Percentiles rank a stretch among this genome's conserved stretches.
These are phyloP conservation scores for Cinara cedri DNA, from an alignment of 2,888 invertebrate species.

Conservation along the genomic window DNA sequence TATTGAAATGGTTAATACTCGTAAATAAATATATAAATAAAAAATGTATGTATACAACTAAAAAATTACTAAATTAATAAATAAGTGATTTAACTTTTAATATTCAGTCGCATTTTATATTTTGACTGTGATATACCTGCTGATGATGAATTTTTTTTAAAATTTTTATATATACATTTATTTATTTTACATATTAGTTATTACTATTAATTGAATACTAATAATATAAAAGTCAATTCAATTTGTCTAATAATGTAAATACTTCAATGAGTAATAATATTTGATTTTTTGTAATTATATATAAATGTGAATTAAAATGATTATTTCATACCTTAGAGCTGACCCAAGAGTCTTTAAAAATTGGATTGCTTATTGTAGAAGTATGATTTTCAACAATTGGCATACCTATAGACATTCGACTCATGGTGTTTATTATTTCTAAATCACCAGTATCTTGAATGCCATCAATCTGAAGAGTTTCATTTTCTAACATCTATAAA, in stretches of 20 bases:
- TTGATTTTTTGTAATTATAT: background rate
- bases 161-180: no score
- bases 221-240: no score
- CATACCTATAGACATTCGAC: conserved; percentile 43
- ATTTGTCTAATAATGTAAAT: background rate
- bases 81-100: no score
- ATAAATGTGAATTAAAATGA: background rate
- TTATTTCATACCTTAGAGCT: conserved; percentile 44
- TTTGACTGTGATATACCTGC: no score
- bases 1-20: no score
- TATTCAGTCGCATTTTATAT: no score
- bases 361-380: conserved; percentile 5
- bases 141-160: no score
- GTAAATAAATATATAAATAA: no score
- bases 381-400: background rate
- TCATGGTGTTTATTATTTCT: conserved; percentile 35
- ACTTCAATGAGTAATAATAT: background rate
- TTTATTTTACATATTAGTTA: no score
- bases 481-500: conserved; percentile 42
- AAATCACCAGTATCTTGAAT: conserved; percentile 25
- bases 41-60: no score
- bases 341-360: conserved; percentile 41
- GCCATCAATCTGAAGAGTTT: conserved; percentile 39
- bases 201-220: no score
- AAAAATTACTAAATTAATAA: no score